Evolutionary conservation across 2,113 vertebrate species (phyloP).

Genomic region (Ceuthmochares aereus): DNA sequence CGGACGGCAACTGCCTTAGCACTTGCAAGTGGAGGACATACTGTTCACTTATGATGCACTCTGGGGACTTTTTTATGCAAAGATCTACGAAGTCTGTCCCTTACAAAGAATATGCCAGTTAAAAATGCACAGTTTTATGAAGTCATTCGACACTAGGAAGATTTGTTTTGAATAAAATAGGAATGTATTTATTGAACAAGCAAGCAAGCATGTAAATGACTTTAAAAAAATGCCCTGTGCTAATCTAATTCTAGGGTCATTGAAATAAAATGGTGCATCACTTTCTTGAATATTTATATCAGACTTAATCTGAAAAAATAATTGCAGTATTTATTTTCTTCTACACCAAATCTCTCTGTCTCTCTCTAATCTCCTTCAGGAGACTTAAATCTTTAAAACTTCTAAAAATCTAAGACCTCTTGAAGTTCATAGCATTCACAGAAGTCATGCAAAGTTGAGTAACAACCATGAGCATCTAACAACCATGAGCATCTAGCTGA

Average conservation of each 20-base stretch:
- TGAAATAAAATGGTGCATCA: background rate
- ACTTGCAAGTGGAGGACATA: background rate
- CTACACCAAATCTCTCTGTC: background rate
- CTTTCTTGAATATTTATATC: background rate
- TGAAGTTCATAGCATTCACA: background rate
- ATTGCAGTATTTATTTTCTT: background rate
- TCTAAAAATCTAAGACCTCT: background rate
- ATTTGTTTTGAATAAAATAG: background rate
- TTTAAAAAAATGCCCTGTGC: background rate
- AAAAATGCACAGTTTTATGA: background rate
- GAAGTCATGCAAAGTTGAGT: rapidly evolving
- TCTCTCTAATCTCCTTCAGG: background rate
- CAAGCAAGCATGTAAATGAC: background rate
- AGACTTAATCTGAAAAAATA: background rate
- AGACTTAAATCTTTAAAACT: background rate
- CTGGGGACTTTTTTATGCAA: background rate
- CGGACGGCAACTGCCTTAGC: background rate
- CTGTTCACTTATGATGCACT: background rate
- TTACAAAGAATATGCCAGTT: background rate
- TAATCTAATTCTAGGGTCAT: background rate
- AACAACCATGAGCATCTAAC: too few relatives aligned
- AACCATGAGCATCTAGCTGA: background rate
- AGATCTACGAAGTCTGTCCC: background rate
- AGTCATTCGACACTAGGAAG: background rate
- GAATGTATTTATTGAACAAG: background rate